phyloP scores from a whole-genome alignment of 2,113 vertebrate species.

The Pelecanus crispus region DNA sequence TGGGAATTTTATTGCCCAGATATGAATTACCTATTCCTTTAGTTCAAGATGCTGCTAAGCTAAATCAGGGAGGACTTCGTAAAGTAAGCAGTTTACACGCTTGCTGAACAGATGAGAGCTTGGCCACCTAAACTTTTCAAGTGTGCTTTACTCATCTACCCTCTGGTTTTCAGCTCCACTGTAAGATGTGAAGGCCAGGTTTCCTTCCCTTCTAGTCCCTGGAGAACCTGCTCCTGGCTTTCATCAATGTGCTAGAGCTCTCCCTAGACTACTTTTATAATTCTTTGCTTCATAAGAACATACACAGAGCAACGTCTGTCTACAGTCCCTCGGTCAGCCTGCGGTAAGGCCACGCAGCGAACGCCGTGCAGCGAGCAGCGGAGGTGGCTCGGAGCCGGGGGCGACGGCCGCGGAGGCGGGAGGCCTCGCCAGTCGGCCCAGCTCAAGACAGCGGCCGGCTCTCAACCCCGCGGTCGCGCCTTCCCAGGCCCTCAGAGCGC shows the following conservation, averaged over 20 bases:
- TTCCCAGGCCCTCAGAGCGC: neutral
- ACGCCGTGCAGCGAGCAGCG: rapidly evolving
- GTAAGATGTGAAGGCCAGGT: rapidly evolving
- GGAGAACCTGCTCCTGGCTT: neutral
- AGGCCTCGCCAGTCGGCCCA: rapidly evolving
- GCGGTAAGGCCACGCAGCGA: neutral
- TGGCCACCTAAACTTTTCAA: neutral
- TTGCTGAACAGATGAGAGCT: rapidly evolving
- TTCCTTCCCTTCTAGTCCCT: neutral
- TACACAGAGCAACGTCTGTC: rapidly evolving
- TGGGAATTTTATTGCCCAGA: neutral
- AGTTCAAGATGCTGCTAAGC: neutral
- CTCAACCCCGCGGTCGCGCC: rapidly evolving
- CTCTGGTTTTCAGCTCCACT: neutral
- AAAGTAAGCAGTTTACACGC: neutral
- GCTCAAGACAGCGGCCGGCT: neutral
- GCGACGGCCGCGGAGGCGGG: rapidly evolving
- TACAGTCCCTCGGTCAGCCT: neutral
- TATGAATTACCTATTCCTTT: neutral
- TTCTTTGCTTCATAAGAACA: neutral
- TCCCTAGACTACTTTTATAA: neutral
- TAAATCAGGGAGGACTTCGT: neutral
- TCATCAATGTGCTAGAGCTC: neutral
- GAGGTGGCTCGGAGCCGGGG: too few species aligned
- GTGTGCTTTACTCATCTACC: neutral